phyloP scores from a whole-genome alignment of 2,888 invertebrate genomes.

The Ypsolopha scabrella region DNA sequence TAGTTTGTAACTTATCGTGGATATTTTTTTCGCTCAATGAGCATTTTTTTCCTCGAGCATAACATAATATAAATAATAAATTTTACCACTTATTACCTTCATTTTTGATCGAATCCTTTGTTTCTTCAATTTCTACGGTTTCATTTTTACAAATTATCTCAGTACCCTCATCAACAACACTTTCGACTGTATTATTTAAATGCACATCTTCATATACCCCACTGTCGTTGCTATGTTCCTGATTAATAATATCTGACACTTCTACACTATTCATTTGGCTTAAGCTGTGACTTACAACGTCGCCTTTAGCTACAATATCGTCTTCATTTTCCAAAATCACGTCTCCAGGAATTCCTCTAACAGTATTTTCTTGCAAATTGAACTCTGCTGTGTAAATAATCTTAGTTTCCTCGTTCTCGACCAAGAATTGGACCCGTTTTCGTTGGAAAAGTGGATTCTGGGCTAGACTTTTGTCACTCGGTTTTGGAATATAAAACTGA shows the following conservation, averaged over 20 bases:
- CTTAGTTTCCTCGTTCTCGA: constrained; percentile 72
- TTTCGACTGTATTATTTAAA: constrained; percentile 3
- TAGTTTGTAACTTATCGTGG: too few species aligned
- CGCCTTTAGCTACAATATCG: constrained; percentile 44
- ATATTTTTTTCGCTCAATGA: too few species aligned
- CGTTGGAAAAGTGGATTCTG: constrained; percentile 55
- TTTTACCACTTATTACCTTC: too few species aligned
- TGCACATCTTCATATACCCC: constrained; percentile 22
- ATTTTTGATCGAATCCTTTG: too few species aligned
- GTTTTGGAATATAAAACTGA: constrained; percentile 75
- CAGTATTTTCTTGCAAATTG: constrained; percentile 44
- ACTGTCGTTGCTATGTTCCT: constrained; percentile 19
- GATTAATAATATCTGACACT: constrained; percentile 25
- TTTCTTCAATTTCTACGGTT: too few species aligned
- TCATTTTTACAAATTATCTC: too few species aligned
- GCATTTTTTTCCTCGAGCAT: too few species aligned
- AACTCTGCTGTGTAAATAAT: constrained; percentile 62
- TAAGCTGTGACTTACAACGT: constrained; percentile 50
- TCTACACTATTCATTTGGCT: constrained; percentile 17
- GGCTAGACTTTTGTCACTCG: constrained; percentile 41
- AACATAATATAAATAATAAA: too few species aligned
- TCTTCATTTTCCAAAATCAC: constrained; percentile 30
- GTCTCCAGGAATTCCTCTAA: constrained; percentile 23
- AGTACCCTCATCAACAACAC: too few species aligned
- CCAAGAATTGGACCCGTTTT: constrained; percentile 80